A percentile compares a stretch with the other conserved stretches of the same genome.
These are phyloP conservation scores for Miltochrista miniata DNA, from an alignment of 2,888 invertebrate species.

Conservation along the genomic window DNA sequence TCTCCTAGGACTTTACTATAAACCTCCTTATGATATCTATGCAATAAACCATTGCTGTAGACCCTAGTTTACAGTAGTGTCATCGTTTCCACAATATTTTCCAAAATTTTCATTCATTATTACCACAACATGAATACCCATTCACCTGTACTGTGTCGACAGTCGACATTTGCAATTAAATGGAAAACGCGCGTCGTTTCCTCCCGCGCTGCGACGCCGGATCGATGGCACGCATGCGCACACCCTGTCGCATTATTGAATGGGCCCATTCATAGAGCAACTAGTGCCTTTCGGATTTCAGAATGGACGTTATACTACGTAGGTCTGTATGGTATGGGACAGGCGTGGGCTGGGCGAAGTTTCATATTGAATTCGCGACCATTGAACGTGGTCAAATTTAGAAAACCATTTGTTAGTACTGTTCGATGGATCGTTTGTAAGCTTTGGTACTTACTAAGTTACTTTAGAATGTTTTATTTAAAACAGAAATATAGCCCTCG, in stretches of 20 bases:
- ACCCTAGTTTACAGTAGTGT: too few species aligned
- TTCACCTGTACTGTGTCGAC: slow-evolving; percentile 16
- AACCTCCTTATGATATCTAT: too few species aligned
- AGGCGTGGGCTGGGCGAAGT: slow-evolving; percentile 28
- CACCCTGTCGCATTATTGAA: slow-evolving; percentile 58
- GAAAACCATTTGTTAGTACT: background rate
- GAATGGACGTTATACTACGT: slow-evolving; percentile 56
- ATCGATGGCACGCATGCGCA: slow-evolving; percentile 67
- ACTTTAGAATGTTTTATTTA: too few species aligned
- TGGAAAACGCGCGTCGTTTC: slow-evolving; percentile 37
- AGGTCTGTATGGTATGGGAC: slow-evolving; percentile 35
- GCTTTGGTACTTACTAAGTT: too few species aligned
- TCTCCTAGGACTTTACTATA: too few species aligned
- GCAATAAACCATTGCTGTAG: too few species aligned
- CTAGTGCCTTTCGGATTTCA: slow-evolving; percentile 69
- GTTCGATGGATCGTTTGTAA: background rate
- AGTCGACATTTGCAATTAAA: slow-evolving; percentile 10
- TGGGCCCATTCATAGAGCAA: slow-evolving; percentile 72
- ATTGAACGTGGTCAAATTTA: slow-evolving; percentile 15
- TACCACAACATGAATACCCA: background rate
- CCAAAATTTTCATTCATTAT: slow-evolving; percentile 3
- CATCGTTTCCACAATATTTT: background rate
- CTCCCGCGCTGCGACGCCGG: slow-evolving; percentile 38
- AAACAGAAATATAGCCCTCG: too few species aligned
- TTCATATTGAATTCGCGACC: slow-evolving; percentile 15